Percentiles rank a stretch among this genome's conserved stretches.
phyloP scores from a whole-genome alignment of 2,888 invertebrate species.

The Onthophagus sagittarius region DNA sequence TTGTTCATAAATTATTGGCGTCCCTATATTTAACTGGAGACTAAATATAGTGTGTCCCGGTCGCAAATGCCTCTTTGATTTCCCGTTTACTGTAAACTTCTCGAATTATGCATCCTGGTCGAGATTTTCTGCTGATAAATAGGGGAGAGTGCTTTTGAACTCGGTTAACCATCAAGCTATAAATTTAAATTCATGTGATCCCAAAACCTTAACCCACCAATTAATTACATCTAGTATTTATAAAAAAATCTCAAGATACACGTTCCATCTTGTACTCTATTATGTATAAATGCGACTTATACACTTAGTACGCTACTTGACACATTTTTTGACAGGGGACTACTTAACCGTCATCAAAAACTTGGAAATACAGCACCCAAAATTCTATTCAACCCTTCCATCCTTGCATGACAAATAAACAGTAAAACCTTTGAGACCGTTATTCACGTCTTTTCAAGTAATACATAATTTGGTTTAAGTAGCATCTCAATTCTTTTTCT shows the following conservation, averaged over 20 bases:
- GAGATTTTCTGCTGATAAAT: neutral
- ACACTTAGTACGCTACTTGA: neutral
- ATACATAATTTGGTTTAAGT: neutral
- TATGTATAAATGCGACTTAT: neutral
- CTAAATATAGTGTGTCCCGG: conserved; percentile 2
- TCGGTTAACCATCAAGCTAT: neutral
- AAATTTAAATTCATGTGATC: neutral
- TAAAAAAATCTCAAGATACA: neutral
- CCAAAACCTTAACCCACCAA: neutral
- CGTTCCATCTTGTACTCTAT: neutral
- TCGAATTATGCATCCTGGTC: neutral
- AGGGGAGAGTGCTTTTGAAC: neutral
- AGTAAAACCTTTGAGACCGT: neutral
- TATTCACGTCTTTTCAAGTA: neutral
- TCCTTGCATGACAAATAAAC: neutral
- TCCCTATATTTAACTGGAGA: conserved; percentile 6
- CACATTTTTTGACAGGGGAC: neutral
- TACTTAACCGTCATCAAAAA: neutral
- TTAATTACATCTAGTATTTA: neutral
- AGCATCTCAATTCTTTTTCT: neutral
- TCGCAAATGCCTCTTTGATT: neutral
- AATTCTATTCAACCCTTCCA: neutral
- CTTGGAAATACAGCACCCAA: neutral
- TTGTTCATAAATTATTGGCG: conserved; percentile 5
- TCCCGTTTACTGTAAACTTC: neutral